Evolutionary conservation across 2,797 vertebrate genomes (phyloP).

Genomic region (Gadopsis marmoratus): DNA sequence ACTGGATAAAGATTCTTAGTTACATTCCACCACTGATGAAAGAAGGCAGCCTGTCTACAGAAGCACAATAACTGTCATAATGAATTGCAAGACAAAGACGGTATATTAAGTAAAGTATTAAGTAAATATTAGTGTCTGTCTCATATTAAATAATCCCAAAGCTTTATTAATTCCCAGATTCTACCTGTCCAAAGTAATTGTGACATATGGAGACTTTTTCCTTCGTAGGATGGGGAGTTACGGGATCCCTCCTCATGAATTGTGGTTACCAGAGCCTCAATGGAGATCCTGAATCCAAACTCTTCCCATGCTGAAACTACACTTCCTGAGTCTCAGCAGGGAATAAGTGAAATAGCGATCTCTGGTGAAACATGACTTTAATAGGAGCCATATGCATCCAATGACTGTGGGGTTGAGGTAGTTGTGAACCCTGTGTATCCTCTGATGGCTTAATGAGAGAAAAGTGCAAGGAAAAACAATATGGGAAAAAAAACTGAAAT

Average conservation of each 20-base stretch:
- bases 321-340: slow-evolving; percentile 68
- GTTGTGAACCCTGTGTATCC: slow-evolving; percentile 57
- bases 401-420: slow-evolving; percentile 61
- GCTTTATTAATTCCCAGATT: slow-evolving; percentile 39
- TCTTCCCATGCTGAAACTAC: slow-evolving; percentile 64
- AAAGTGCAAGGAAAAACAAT: slow-evolving; percentile 72
- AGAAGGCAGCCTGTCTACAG: background rate
- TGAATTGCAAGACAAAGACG: slow-evolving; percentile 4
- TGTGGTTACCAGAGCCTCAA: slow-evolving; percentile 63
- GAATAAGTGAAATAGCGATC: slow-evolving; percentile 76
- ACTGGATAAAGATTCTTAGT: background rate
- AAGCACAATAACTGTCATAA: background rate
- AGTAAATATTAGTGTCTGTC: slow-evolving; percentile 47
- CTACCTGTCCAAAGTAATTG: slow-evolving; percentile 42
- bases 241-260: slow-evolving; percentile 42
- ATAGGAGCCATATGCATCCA: slow-evolving; percentile 82
- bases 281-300: slow-evolving; percentile 65
- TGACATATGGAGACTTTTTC: slow-evolving; percentile 59
- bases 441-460: slow-evolving; percentile 73
- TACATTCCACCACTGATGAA: background rate
- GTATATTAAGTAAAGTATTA: slow-evolving; percentile 26
- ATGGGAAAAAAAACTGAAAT: slow-evolving; percentile 57
- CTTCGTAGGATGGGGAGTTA: slow-evolving; percentile 37
- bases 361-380: slow-evolving; percentile 78
- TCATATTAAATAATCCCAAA: slow-evolving; percentile 19